Evolutionary conservation across 1,140 invertebrate species (phyloP).

Genomic region (Ceratosolen solmsi): DNA sequence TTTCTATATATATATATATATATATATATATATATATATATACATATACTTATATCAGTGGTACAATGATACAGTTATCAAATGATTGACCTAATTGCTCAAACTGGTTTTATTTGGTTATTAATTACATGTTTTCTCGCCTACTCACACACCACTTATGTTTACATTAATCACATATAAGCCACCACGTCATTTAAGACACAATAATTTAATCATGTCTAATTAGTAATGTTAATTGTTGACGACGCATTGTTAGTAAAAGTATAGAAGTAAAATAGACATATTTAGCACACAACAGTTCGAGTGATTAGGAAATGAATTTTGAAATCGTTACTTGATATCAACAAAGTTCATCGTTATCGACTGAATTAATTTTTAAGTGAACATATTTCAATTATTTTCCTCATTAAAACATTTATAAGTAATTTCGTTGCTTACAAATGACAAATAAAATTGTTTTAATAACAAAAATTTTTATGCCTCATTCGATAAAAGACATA

Average conservation of each 20-base stretch:
- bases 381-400: neutral
- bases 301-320: slow-evolving; percentile 16
- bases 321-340: neutral
- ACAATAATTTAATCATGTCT: slow-evolving; percentile 35
- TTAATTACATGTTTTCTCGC: slow-evolving; percentile 32
- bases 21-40: neutral
- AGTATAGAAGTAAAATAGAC: slow-evolving; percentile 18
- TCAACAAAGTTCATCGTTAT: too few relatives aligned
- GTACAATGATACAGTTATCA: neutral
- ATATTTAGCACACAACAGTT: neutral
- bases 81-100: slow-evolving; percentile 23
- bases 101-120: neutral
- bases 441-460: too few relatives aligned
- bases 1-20: neutral
- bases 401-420: neutral
- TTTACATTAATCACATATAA: slow-evolving; percentile 5
- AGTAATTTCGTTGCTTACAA: too few relatives aligned
- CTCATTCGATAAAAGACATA: too few relatives aligned
- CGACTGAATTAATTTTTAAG: slow-evolving; percentile 15
- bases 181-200: neutral
- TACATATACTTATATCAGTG: neutral
- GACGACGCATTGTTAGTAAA: slow-evolving; percentile 21
- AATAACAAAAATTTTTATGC: too few relatives aligned
- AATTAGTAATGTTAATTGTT: slow-evolving; percentile 41
- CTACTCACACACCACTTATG: slow-evolving; percentile 7